Evolutionary conservation across 2,113 vertebrate genomes (phyloP).

Genomic region (mouse (Mus musculus)): DNA sequence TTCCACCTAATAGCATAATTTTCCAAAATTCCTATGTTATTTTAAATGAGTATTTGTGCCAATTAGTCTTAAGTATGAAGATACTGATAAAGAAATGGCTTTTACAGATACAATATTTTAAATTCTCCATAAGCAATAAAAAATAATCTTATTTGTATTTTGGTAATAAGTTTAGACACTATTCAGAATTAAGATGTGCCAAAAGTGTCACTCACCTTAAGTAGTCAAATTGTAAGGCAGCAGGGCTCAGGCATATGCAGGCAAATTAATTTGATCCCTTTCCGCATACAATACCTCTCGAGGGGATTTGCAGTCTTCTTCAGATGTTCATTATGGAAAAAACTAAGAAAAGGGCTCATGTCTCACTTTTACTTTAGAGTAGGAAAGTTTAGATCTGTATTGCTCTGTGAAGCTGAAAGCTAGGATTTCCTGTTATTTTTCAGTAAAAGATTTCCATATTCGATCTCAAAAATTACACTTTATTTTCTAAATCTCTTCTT

Average conservation of each 20-base stretch:
- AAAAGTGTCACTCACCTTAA: background rate
- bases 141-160: background rate
- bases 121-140: background rate
- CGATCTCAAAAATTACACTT: background rate
- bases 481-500: background rate
- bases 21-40: background rate
- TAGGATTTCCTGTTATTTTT: background rate
- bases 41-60: background rate
- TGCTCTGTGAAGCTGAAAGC: background rate
- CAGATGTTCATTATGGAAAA: background rate
- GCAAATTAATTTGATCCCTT: accelerated
- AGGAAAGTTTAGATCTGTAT: background rate
- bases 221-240: background rate
- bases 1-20: background rate
- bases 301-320: background rate
- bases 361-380: background rate
- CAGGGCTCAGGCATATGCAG: background rate
- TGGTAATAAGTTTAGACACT: background rate
- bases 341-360: background rate
- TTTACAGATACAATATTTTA: background rate
- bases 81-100: background rate
- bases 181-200: background rate
- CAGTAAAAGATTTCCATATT: background rate
- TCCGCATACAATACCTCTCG: background rate
- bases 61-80: background rate